A percentile compares a stretch with the other conserved stretches of the same genome.
Evolutionary conservation across 2,797 vertebrate genomes (phyloP).

Genomic region (Aeoliscus strigatus): DNA sequence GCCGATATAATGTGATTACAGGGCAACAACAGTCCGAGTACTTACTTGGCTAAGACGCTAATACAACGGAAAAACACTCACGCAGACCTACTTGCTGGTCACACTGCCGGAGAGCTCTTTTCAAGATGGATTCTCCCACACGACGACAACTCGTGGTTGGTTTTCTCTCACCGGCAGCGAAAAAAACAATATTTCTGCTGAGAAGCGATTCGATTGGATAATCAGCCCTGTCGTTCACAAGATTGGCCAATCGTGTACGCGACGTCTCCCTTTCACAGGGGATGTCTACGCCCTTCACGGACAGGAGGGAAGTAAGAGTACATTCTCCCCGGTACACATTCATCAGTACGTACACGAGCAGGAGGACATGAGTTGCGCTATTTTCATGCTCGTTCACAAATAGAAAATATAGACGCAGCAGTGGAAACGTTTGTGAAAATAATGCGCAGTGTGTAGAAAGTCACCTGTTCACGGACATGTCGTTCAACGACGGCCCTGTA

Average conservation of each 20-base stretch:
- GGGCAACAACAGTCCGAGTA: neutral
- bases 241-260: slow-evolving; percentile 34
- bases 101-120: slow-evolving; percentile 71
- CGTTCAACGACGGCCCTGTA: neutral
- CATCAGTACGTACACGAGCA: too few species aligned
- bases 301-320: slow-evolving; percentile 50
- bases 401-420: too few species aligned
- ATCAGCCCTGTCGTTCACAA: slow-evolving; percentile 3
- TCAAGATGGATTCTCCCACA: slow-evolving; percentile 83
- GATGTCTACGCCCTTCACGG: slow-evolving; percentile 43
- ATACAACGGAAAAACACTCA: slow-evolving; percentile 27
- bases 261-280: slow-evolving; percentile 16
- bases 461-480: neutral
- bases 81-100: slow-evolving; percentile 59
- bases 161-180: slow-evolving; percentile 84
- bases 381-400: too few species aligned
- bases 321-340: too few species aligned
- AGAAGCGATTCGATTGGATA: slow-evolving; percentile 58
- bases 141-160: slow-evolving; percentile 88
- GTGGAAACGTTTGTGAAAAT: too few species aligned
- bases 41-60: slow-evolving; percentile 23
- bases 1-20: fast-evolving
- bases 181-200: slow-evolving; percentile 59
- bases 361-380: too few species aligned
- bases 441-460: neutral